Conservation (phyloP, 2,888 invertebrate genomes). For the Venusia cambrica region DNA sequence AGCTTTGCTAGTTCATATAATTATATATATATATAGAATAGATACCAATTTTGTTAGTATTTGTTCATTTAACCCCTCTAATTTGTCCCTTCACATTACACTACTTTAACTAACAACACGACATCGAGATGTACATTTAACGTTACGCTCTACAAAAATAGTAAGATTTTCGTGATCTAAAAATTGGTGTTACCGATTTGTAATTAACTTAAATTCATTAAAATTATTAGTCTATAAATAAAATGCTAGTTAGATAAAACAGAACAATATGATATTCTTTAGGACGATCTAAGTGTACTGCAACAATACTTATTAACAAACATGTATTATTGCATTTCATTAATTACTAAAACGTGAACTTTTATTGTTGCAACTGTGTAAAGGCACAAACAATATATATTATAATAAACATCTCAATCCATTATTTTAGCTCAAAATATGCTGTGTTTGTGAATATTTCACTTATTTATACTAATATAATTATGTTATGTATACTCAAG, state of each 20-base stretch:
- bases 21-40: too few relatives aligned
- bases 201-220: conserved; percentile 18
- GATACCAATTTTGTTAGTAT: too few relatives aligned
- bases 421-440: conserved; percentile 31
- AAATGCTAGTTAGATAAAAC: conserved; percentile 51
- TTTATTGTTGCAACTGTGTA: conserved; percentile 39
- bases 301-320: conserved; percentile 51
- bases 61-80: too few relatives aligned
- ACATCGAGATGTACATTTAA: conserved; percentile 55
- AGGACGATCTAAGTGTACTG: conserved; percentile 37
- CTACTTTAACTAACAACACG: conserved; percentile 59
- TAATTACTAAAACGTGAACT: conserved; percentile 49
- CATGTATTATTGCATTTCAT: conserved; percentile 53
- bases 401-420: conserved; percentile 36
- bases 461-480: conserved; percentile 35
- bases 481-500: conserved; percentile 49
- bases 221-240: conserved; percentile 33
- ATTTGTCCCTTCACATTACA: too few relatives aligned
- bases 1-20: too few relatives aligned
- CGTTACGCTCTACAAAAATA: conserved; percentile 41
- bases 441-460: conserved; percentile 26
- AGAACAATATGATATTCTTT: conserved; percentile 42
- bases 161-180: conserved; percentile 13
- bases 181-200: conserved; percentile 9
- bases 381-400: conserved; percentile 77